A percentile compares a stretch with the other conserved stretches of the same genome.
phyloP scores from a whole-genome alignment of 37 sponge, comb jelly and placozoan species.

The Haliclona indistincta region DNA sequence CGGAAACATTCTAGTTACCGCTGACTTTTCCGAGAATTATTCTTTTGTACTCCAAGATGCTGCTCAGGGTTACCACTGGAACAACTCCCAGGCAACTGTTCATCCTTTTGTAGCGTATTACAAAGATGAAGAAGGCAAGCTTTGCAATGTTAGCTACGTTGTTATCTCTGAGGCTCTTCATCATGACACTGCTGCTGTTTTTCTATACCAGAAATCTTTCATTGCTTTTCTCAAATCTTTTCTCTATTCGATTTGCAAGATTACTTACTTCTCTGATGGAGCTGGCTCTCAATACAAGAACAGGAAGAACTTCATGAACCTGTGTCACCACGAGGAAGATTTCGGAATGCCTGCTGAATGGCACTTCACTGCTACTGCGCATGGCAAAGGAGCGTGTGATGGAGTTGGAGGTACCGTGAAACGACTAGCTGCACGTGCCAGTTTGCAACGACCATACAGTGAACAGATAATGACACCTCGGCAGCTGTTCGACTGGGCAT shows the following conservation, averaged over 20 bases:
- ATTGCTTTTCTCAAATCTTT: conserved; percentile 16
- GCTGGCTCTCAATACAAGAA: conserved; percentile 46
- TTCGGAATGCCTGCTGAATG: conserved; percentile 61
- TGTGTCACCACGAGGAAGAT: conserved; percentile 46
- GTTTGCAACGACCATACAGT: conserved; percentile 55
- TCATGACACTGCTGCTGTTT: conserved; percentile 47
- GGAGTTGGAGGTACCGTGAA: conserved; percentile 67
- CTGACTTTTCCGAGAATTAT: conserved; percentile 59
- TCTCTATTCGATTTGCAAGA: conserved; percentile 7
- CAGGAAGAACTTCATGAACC: conserved; percentile 48
- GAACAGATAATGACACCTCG: conserved; percentile 60
- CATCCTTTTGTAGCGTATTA: conserved; percentile 46
- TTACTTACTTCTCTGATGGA: conserved; percentile 54
- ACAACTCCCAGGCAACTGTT: conserved; percentile 55
- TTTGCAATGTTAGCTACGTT: conserved; percentile 35
- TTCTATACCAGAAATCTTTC: conserved; percentile 6
- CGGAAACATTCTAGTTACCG: conserved; percentile 4
- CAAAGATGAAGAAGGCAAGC: conserved; percentile 6
- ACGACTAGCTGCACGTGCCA: conserved; percentile 52
- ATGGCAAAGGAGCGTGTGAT: conserved; percentile 69
- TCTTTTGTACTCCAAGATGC: conserved; percentile 56
- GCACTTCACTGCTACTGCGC: conserved; percentile 69
- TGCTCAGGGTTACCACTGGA: conserved; percentile 60
- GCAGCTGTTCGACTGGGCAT: conserved; percentile 53
- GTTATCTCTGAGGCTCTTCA: conserved; percentile 45